Percentiles rank a stretch among this genome's conserved stretches.
Evolutionary conservation across 2,888 invertebrate genomes (phyloP).

Genomic region (Clunio marinus): DNA sequence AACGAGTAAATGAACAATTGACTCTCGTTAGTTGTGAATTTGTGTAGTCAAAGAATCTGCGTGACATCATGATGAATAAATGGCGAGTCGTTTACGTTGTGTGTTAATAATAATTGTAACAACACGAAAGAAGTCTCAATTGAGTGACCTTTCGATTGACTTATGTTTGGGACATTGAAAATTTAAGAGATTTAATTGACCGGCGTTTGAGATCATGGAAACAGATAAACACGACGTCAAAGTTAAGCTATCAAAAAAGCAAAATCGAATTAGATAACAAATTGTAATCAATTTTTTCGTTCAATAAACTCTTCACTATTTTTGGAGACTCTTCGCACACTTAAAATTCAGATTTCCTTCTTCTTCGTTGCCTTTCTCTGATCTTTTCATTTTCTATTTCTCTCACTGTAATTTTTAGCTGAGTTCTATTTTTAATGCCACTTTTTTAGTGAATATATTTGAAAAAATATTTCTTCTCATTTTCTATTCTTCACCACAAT

Average conservation of each 20-base stretch:
- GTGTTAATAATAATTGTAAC: no score
- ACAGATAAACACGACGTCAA: no score
- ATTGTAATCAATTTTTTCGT: no score
- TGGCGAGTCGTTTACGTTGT: no score
- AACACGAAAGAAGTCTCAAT: no score
- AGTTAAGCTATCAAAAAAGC: no score
- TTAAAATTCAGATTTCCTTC: slow-evolving; percentile 21
- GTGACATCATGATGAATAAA: slow-evolving; percentile 20
- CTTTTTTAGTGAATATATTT: slow-evolving; percentile 30
- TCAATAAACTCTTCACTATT: slow-evolving; percentile 18
- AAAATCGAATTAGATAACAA: no score
- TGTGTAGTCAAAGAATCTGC: background rate
- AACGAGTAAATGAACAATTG: no score
- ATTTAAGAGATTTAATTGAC: no score
- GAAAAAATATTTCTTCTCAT: background rate
- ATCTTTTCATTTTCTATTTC: slow-evolving; percentile 25
- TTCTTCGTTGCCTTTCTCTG: slow-evolving; percentile 19
- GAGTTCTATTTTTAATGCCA: slow-evolving; percentile 38
- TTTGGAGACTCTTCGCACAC: slow-evolving; percentile 31
- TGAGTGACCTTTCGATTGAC: no score
- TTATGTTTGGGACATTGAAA: no score
- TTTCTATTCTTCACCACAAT: slow-evolving; percentile 13
- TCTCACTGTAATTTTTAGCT: slow-evolving; percentile 29
- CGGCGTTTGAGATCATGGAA: no score
- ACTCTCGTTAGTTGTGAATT: background rate